Conservation (phyloP, 2,888 invertebrate genomes). For the Drosophila rubida region DNA sequence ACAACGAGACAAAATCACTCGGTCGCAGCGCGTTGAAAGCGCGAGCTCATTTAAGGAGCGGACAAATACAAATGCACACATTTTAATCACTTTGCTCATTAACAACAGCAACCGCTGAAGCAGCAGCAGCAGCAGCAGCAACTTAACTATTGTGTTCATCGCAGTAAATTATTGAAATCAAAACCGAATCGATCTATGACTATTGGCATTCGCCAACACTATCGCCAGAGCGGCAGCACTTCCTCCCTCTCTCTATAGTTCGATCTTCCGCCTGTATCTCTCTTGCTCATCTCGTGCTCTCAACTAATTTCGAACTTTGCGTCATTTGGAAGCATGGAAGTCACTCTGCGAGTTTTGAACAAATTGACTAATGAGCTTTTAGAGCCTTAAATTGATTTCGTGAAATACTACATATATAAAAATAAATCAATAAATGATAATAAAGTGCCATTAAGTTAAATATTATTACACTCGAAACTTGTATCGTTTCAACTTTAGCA, state of each 20-base stretch:
- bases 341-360: slow-evolving; percentile 20
- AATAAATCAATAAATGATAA: slow-evolving; percentile 3
- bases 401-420: background rate
- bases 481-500: background rate
- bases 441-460: background rate
- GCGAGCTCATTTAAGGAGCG: slow-evolving; percentile 81
- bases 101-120: slow-evolving; percentile 46
- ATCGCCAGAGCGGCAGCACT: background rate
- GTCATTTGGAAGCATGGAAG: slow-evolving; percentile 16
- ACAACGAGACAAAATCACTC: slow-evolving; percentile 80
- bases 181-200: slow-evolving; percentile 10
- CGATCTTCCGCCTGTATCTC: background rate
- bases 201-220: slow-evolving; percentile 14
- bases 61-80: slow-evolving; percentile 82
- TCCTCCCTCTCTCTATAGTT: background rate
- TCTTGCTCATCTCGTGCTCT: background rate
- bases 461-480: background rate
- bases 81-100: slow-evolving; percentile 83
- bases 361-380: slow-evolving; percentile 17
- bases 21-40: slow-evolving; percentile 75
- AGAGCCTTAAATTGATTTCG: slow-evolving; percentile 8
- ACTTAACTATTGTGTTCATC: slow-evolving; percentile 9
- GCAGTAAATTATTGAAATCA: slow-evolving; percentile 23
- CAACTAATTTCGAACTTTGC: slow-evolving; percentile 1
- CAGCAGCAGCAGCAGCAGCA: slow-evolving; percentile 12